Percentiles rank a stretch among this genome's conserved stretches.
Evolutionary conservation across 2,888 invertebrate genomes (phyloP).

Genomic region (Pristionchus maxplancki): DNA sequence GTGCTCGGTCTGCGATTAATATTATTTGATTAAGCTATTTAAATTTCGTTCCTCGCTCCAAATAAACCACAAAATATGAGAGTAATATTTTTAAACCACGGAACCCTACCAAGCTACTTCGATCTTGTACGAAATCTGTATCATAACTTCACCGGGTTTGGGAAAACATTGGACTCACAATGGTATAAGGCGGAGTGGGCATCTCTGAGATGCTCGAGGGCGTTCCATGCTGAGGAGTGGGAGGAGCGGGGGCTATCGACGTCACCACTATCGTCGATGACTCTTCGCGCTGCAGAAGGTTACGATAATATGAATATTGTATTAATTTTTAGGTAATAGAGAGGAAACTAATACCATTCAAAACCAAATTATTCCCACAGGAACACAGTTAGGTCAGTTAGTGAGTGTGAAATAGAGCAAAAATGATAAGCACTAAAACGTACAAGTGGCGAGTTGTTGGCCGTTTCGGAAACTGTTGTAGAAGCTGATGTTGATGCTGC

Average conservation of each 20-base stretch:
- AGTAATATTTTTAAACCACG: too few relatives aligned
- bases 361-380: too few relatives aligned
- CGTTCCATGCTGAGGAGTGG: constrained; percentile 55
- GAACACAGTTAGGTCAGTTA: background rate
- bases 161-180: background rate
- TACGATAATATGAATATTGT: background rate
- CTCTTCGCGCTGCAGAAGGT: constrained; percentile 33
- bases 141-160: too few relatives aligned
- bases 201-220: constrained; percentile 52
- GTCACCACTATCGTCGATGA: constrained; percentile 58
- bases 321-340: background rate
- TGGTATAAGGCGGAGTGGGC: constrained; percentile 15
- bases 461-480: background rate
- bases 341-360: too few relatives aligned
- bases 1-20: background rate
- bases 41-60: background rate
- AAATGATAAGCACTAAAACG: background rate
- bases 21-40: background rate
- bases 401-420: background rate
- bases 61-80: too few relatives aligned
- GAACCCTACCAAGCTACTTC: too few relatives aligned
- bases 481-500: background rate
- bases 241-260: constrained; percentile 56
- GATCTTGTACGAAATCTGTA: too few relatives aligned
- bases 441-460: constrained; percentile 14